Base-by-base conservation (phyloP, 2,797 vertebrate genomes). In the Myotis vivesi region DNA sequence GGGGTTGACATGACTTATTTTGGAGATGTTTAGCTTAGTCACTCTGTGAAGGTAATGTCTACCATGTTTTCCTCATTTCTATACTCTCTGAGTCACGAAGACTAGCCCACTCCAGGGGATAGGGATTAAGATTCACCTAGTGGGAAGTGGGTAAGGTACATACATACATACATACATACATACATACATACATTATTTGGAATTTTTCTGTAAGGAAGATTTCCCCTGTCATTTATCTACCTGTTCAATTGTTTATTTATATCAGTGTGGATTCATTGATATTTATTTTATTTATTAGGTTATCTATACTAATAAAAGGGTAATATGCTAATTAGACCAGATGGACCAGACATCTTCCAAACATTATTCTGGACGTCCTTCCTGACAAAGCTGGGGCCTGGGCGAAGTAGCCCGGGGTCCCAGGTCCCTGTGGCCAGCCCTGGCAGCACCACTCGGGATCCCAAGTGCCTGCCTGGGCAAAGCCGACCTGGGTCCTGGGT, bases 131-230 rank as follows among this genome's bases (percentile, higher is more conserved):
- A 28, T 49, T 49, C 8, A 30, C 5, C 1, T 59, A 8, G 16
- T 72, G 20, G n/a, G 22, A 20, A 5, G 25, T 62, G 5, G 8
- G 20, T 49, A 33, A 85, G 7, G 8, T 28, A 59, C 57, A 59
- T 62, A 15, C 57, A 59, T 55, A 15, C 57, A 59, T 55, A n/a
- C 8, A 69, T 55, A 36, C 22, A 85, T 41, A 15, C 57, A 59
- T 55, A 15, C 57, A 59, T 55, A n/a, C 8, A 69, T 55, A 36
- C 22, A 85, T 41, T 84, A 59, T 73, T 71, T 49, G 5, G 5
- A 88, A 55, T 66, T 87, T 75, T 92, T 87, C 22, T 87, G 9
- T 41, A 66, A 59, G 16, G 6, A 62, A 30, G 33, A 92, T 80
- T 69, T 66, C 20, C 53, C 36, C 22, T 68, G 15, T 84, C 13